Evolutionary conservation across 64 coral and sea anemone species (phyloP).

Genomic region (Hydrozoanthus tunicans): DNA sequence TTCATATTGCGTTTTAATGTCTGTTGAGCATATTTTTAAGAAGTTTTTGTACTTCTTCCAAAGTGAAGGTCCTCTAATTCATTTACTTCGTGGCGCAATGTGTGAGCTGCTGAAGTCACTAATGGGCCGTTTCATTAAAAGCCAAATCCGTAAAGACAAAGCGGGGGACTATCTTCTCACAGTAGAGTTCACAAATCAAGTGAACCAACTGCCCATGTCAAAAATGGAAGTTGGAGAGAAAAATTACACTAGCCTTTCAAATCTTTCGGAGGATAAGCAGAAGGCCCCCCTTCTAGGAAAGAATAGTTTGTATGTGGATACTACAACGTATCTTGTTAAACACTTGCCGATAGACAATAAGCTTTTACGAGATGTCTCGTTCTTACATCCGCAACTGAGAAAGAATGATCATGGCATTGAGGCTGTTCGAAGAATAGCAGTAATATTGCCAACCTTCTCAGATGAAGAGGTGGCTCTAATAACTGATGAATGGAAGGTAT

Average conservation of each 20-base stretch:
- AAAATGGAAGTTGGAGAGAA: constrained; percentile 43
- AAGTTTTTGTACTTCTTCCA: constrained; percentile 61
- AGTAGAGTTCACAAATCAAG: constrained; percentile 25
- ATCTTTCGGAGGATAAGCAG: constrained; percentile 20
- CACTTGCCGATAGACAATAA: constrained; percentile 33
- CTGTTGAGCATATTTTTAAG: constrained; percentile 52
- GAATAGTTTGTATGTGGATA: constrained; percentile 54
- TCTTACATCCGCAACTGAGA: constrained; percentile 45
- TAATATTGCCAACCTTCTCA: constrained; percentile 47
- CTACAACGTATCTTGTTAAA: constrained; percentile 46
- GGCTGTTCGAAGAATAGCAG: constrained; percentile 30
- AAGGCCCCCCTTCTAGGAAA: constrained; percentile 1
- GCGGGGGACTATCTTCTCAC: constrained; percentile 13
- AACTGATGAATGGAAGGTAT: constrained; percentile 17
- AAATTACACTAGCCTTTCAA: constrained; percentile 18
- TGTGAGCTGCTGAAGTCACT: constrained; percentile 57
- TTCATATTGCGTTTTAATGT: constrained; percentile 48
- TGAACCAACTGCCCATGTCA: constrained; percentile 38
- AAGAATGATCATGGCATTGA: constrained; percentile 16
- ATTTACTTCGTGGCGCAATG: constrained; percentile 53
- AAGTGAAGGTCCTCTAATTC: constrained; percentile 62
- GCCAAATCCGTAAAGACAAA: constrained; percentile 16
- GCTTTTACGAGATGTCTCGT: constrained; percentile 37
- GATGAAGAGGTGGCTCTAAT: constrained; percentile 26
- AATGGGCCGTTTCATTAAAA: constrained; percentile 27